These are phyloP conservation scores for Thyatira batis DNA, from an alignment of 2,888 invertebrate genomes.

Conservation along the genomic window DNA sequence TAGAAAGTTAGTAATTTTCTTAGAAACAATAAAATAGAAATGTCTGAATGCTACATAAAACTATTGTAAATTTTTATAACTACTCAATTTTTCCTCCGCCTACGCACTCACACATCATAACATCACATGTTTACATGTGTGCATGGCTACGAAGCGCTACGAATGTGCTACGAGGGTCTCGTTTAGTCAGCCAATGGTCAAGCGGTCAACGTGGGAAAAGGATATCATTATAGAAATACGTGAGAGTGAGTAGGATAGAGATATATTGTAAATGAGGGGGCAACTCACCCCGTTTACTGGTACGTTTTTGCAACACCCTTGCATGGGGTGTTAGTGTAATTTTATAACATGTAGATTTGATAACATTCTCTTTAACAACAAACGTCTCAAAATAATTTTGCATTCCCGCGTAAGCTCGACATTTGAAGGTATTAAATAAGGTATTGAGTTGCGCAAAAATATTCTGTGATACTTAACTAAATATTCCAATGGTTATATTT, in stretches of 20 bases:
- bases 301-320: not conserved
- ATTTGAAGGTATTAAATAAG: no score
- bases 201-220: slow-evolving; percentile 59
- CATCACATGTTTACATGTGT: slow-evolving; percentile 4
- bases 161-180: slow-evolving; percentile 13
- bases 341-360: slow-evolving; percentile 4
- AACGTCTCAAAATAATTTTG: no score
- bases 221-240: slow-evolving; percentile 24
- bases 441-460: no score
- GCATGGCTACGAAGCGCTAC: slow-evolving; percentile 9
- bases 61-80: no score
- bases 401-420: no score
- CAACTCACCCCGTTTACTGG: slow-evolving; percentile 1
- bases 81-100: slow-evolving; percentile 8
- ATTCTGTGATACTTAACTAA: no score
- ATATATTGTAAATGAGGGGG: slow-evolving; percentile 2
- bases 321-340: not conserved
- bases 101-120: slow-evolving; percentile 2
- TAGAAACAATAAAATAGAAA: no score
- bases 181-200: slow-evolving; percentile 69
- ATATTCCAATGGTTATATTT: no score
- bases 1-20: no score
- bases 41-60: no score
- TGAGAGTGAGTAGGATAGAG: slow-evolving; percentile 23
- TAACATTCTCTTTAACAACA: no score